Percentiles rank a stretch among this genome's conserved stretches.
These are phyloP conservation scores for Choloepus hoffmanni DNA, from an alignment of 2,113 vertebrate genomes.

Conservation along the genomic window DNA sequence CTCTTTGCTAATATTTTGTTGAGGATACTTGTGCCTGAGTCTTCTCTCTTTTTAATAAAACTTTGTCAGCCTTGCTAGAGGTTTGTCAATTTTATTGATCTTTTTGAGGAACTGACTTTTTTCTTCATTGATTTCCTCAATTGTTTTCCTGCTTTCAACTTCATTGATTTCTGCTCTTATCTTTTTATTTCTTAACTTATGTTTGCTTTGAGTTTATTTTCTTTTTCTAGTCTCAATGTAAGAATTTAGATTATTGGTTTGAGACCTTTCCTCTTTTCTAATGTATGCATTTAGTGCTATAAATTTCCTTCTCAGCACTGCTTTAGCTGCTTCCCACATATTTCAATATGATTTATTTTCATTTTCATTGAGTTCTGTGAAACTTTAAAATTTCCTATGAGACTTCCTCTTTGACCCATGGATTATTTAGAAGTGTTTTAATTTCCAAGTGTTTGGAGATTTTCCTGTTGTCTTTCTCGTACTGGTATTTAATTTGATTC, in stretches of 20 bases:
- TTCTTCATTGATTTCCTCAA: constrained; percentile 22
- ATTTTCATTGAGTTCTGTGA: constrained; percentile 45
- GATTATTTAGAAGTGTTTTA: not conserved
- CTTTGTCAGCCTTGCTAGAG: constrained; percentile 17
- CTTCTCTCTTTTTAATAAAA: not conserved
- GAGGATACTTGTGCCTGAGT: not conserved
- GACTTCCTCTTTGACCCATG: not conserved
- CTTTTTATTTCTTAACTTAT: not conserved
- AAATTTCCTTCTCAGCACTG: not conserved
- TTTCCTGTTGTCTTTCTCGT: not conserved
- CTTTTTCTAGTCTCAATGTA: constrained; percentile 52
- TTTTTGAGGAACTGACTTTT: not conserved
- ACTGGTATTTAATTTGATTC: not conserved
- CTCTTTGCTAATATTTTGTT: constrained; percentile 1
- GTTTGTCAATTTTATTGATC: constrained; percentile 40
- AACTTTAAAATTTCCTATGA: constrained; percentile 44
- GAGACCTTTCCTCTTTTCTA: constrained; percentile 15
- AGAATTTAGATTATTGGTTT: constrained; percentile 53
- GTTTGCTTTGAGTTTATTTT: constrained; percentile 34
- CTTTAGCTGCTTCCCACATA: constrained; percentile 29
- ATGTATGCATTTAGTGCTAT: constrained; percentile 21
- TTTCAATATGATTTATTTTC: constrained; percentile 4
- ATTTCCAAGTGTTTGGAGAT: not conserved
- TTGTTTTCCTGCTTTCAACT: constrained; percentile 6
- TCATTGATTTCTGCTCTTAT: constrained; percentile 41